Percentiles rank a stretch among this genome's conserved stretches.
These are phyloP conservation scores for Cryptosula pallasiana DNA, from an alignment of 2,888 invertebrate species.

Conservation along the genomic window DNA sequence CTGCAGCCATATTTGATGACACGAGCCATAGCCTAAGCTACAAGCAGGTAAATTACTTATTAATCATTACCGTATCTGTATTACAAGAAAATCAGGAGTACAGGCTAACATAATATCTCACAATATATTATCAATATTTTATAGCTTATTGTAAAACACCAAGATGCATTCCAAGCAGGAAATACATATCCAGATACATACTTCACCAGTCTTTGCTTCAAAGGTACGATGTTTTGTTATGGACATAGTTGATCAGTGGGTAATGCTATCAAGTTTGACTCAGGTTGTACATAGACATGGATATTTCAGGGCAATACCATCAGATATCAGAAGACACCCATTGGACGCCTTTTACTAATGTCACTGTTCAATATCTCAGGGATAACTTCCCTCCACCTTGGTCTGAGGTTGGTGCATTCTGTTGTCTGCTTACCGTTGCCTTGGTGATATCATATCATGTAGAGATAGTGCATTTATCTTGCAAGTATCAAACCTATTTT, in stretches of 20 bases:
- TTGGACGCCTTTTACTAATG: conserved; percentile 47
- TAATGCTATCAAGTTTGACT: too few relatives aligned
- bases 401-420: conserved; percentile 40
- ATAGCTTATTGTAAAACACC: conserved; percentile 40
- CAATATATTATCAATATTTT: neutral
- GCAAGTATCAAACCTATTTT: too few relatives aligned
- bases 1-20: neutral
- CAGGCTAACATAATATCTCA: too few relatives aligned
- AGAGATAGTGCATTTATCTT: too few relatives aligned
- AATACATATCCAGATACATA: conserved; percentile 46
- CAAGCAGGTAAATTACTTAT: neutral
- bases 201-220: conserved; percentile 38
- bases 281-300: too few relatives aligned
- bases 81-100: too few relatives aligned
- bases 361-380: conserved; percentile 43
- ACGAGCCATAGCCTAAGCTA: neutral
- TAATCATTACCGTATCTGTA: too few relatives aligned
- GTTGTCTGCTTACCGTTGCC: too few relatives aligned
- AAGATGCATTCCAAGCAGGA: conserved; percentile 47
- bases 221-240: too few relatives aligned
- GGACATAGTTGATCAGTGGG: too few relatives aligned
- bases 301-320: conserved; percentile 37
- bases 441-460: too few relatives aligned
- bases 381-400: conserved; percentile 43
- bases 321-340: conserved; percentile 46